Evolutionary conservation across 2,113 vertebrate genomes (phyloP).

Genomic region (Phainopepla nitens): DNA sequence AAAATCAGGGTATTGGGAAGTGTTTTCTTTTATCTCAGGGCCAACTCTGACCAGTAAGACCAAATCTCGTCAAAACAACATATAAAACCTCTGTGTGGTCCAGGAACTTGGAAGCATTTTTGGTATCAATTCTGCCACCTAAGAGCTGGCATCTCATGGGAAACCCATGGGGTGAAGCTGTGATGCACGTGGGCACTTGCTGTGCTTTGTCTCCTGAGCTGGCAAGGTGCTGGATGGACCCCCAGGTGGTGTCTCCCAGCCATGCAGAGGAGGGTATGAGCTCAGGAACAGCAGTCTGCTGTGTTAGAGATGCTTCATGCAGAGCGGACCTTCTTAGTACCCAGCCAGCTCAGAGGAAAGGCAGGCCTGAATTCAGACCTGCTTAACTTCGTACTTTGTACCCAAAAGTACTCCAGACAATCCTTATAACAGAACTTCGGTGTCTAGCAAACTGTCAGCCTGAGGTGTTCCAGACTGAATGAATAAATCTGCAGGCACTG

Average conservation of each 20-base stretch:
- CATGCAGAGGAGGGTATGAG: background rate
- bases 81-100: background rate
- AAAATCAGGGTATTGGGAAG: background rate
- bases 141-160: background rate
- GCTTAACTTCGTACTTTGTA: background rate
- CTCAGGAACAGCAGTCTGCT: background rate
- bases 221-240: background rate
- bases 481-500: background rate
- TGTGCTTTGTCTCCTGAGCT: background rate
- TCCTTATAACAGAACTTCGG: background rate
- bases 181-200: rapidly evolving
- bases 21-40: background rate
- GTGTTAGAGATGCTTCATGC: rapidly evolving
- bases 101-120: background rate
- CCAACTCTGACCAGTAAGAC: background rate
- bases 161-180: background rate
- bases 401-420: background rate
- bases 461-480: background rate
- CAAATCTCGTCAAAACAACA: background rate
- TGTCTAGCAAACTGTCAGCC: background rate
- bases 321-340: background rate
- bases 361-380: background rate
- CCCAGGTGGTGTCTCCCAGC: background rate
- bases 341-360: background rate
- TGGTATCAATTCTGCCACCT: background rate